Evolutionary conservation across 1,140 invertebrate genomes (phyloP).

Genomic region (Ylistrum balloti): DNA sequence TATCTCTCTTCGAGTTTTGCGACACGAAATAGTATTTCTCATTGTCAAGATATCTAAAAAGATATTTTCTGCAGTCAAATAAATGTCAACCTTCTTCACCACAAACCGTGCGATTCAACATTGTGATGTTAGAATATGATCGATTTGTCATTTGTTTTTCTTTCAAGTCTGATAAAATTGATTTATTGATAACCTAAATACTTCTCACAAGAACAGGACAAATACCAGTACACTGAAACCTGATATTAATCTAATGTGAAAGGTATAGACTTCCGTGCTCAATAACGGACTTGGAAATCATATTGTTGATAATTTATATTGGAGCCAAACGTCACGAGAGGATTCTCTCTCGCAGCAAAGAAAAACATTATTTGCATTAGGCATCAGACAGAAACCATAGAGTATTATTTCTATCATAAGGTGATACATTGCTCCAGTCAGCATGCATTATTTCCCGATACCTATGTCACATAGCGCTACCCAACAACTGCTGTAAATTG

Average conservation of each 20-base stretch:
- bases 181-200: no score
- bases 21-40: no score
- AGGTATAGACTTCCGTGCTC: not conserved
- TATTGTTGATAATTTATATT: not conserved
- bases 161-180: no score
- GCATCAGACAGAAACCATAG: conserved; percentile 2
- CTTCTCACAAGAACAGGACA: not conserved
- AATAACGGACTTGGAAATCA: not conserved
- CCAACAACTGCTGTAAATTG: not conserved
- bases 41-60: no score
- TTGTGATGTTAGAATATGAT: no score
- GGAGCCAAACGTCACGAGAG: not conserved
- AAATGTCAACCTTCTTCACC: no score
- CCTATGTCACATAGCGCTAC: not conserved
- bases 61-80: no score
- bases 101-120: no score
- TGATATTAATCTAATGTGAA: not conserved
- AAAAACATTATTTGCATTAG: not conserved
- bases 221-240: not conserved
- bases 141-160: no score
- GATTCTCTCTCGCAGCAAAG: not conserved
- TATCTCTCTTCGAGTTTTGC: no score
- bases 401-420: not conserved
- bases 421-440: not conserved
- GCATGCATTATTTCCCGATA: not conserved